Evolutionary conservation across 2,113 vertebrate species (phyloP), one percentile per base, ranked within the genome.

Genomic region (Anseranas semipalmata): DNA sequence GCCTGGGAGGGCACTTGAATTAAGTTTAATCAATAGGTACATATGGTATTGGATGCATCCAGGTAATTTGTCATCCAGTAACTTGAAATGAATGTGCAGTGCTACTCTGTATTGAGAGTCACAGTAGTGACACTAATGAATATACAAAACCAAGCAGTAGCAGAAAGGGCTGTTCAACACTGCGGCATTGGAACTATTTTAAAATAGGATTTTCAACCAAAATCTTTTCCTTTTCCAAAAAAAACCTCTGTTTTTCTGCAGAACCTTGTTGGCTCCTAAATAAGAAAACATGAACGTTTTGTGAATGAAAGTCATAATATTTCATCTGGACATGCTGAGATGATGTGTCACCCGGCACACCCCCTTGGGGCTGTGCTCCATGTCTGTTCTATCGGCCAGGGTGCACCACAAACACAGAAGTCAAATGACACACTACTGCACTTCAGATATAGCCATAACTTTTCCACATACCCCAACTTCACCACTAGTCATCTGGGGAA

Each of bases 11-110:
- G 85, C 78, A 72, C 95, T 96, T 91, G 94, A 97, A 98, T 98
- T 97, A 98, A 97, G 93, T 97, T 97, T 98, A 98, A 98, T 98
- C 98, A 96, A 97, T 98, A 98, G 96, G 80, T 97, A 95, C 97
- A 97, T 98, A 97, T 98, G 97, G 97, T 95, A 97, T 95, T 94
- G 96, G 96, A 94, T 81, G 78, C 90, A 96, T 93, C 94, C 87
- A 89, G 85, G 96, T 96, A 97, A 98, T 98, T 98, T 97, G 96
- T 98, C 97, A 98, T 97, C 97, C 86, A 93, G 93, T 87, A 95
- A 97, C 74, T 97, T 97, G 96, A 96, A 97, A 97, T 82, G 84
- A 96, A 96, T 95, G 89, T 85, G 85, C 63, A 41, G 76, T 41
- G 24, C 96, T 96, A 93, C 81, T 86, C 72, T 91, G 92, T 73